phyloP scores from a whole-genome alignment of 1,140 invertebrate species.

The Tetramorium alpestre region DNA sequence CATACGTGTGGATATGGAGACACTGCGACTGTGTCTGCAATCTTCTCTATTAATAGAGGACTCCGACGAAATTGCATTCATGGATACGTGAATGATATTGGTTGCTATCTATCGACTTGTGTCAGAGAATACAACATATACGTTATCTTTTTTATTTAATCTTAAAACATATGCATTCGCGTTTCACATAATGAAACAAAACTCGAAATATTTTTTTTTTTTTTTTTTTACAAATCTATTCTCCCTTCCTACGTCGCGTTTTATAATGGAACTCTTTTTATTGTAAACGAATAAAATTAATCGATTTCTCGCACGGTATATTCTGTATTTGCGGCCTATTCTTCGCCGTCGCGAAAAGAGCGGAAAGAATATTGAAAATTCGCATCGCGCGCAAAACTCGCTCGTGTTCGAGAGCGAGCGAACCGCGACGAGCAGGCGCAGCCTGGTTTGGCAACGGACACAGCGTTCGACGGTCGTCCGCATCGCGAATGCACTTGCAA shows the following conservation, averaged over 20 bases:
- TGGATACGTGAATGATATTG: neutral
- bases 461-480: conserved; percentile 58
- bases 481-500: conserved; percentile 47
- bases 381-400: conserved; percentile 13
- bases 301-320: neutral
- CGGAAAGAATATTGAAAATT: conserved; percentile 31
- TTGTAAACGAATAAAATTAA: neutral
- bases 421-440: conserved; percentile 38
- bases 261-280: neutral
- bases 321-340: neutral
- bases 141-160: conserved; percentile 9
- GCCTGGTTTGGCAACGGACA: conserved; percentile 66
- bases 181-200: neutral
- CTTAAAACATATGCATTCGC: neutral
- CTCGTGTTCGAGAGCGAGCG: conserved; percentile 26
- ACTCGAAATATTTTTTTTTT: neutral
- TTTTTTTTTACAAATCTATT: neutral
- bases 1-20: neutral
- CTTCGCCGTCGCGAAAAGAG: neutral
- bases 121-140: neutral
- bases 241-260: neutral
- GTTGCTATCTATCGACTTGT: neutral
- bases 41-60: neutral
- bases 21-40: neutral
- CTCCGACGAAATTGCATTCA: neutral